These are phyloP conservation scores for Sialia sialis DNA, from an alignment of 2,113 vertebrate species.

Conservation along the genomic window DNA sequence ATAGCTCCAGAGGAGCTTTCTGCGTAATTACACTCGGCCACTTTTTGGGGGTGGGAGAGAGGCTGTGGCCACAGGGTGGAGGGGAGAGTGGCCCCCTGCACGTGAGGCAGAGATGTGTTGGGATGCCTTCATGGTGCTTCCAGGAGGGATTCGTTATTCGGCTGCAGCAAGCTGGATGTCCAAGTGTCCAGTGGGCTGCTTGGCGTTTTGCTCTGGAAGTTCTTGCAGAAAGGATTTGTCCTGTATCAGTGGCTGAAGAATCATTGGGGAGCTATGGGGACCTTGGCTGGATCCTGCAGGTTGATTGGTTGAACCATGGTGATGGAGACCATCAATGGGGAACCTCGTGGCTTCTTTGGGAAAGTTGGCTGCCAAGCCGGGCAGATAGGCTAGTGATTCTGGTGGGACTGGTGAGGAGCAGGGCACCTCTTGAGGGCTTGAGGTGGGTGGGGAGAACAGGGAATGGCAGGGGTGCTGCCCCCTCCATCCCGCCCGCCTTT, in stretches of 20 bases:
- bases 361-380: neutral
- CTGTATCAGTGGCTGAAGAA: accelerated
- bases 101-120: accelerated
- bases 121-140: neutral
- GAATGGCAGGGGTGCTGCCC: neutral
- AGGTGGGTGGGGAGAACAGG: neutral
- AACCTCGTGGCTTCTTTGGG: neutral
- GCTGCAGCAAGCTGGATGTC: neutral
- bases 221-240: neutral
- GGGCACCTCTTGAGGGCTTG: accelerated
- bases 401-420: neutral
- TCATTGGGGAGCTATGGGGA: neutral
- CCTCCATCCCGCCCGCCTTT: neutral
- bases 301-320: neutral
- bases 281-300: neutral
- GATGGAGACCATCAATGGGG: neutral
- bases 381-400: neutral
- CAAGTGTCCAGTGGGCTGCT: neutral
- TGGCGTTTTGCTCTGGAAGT: neutral
- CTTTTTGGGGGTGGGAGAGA: slow-evolving; percentile 47
- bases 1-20: slow-evolving; percentile 88
- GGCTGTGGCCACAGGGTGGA: neutral
- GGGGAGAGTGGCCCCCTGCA: neutral
- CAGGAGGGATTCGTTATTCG: neutral
- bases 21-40: slow-evolving; percentile 87